Evolutionary conservation across 2,113 vertebrate species (phyloP).

Genomic region (Xenopus laevis): DNA sequence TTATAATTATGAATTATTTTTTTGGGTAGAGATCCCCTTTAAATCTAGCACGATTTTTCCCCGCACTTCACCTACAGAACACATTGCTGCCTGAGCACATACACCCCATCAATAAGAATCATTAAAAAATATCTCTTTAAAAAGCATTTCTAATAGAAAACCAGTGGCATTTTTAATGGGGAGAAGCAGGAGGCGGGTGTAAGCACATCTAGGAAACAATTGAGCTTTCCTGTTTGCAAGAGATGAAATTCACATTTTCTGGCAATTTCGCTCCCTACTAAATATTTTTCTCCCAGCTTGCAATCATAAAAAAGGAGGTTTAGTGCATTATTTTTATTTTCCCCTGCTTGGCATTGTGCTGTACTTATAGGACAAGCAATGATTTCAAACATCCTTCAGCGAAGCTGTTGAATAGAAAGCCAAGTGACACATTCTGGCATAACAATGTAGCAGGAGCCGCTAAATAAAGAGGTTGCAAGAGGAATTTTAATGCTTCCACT

Average conservation of each 20-base stretch:
- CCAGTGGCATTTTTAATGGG: background rate
- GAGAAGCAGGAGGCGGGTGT: background rate
- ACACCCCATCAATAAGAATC: background rate
- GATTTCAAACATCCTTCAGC: conserved; percentile 34
- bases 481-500: background rate
- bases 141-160: too few relatives aligned
- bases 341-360: conserved; percentile 7
- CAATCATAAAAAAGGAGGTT: conserved; percentile 35
- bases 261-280: conserved; percentile 25
- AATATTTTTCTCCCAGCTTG: conserved; percentile 39
- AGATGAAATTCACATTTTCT: conserved; percentile 28
- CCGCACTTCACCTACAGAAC: too few relatives aligned
- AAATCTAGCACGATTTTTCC: too few relatives aligned
- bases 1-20: too few relatives aligned
- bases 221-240: conserved; percentile 15
- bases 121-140: background rate
- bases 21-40: too few relatives aligned
- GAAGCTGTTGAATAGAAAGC: background rate
- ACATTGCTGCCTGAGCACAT: background rate
- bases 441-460: conserved; percentile 16
- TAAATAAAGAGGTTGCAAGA: background rate
- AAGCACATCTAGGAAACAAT: conserved; percentile 19
- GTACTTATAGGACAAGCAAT: conserved; percentile 19
- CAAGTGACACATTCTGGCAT: conserved; percentile 9
- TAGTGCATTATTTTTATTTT: conserved; percentile 16